Base-by-base conservation (phyloP, 1,140 invertebrate species). In the Dolichoris vasculosae region DNA sequence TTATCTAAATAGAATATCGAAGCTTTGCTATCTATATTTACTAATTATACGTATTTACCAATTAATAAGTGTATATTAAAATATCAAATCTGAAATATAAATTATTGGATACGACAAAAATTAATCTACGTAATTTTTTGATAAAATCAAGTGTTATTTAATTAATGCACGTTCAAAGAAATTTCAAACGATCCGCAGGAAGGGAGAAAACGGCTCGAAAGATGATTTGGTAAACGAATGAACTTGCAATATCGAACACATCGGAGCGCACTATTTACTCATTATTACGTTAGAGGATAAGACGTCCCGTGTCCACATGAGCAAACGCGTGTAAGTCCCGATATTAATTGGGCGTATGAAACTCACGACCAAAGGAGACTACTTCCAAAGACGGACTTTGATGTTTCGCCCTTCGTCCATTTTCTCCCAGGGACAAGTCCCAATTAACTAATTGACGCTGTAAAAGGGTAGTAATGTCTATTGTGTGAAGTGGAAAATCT, bases 271-370 rank as follows among this genome's bases (percentile, higher is more conserved):
- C 30, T 87, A 51, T 87, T 87, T 77, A 87, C 86, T 80, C 48
- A 73, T 71, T 87, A 87, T 87, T 87, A 84, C 23, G 55, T 51
- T 20, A 26, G 30, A 69, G 86, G 85, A 86, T 87, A 87, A 87
- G 88, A 87, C 88, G 83, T 59, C 55, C 64, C 26, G 69, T 69
- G 76, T 82, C 71, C 82, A 46, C 26, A 20, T 63, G 35, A 11
- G 83, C 80, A 84, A 86, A 87, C 55, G 85, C 20, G n/a, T 48
- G 43, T 73, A 83, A 84, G 86, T 83, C 79, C 67, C 83, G 48
- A 71, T 86, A 88, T 88, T 88, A 88, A 88, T 88, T 88, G 88
- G 86, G n/a, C 78, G 64, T 67, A 76, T 67, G 76, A 78, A 59
- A 81, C 67, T 9, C 23, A 23, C 73, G 32, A 35, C 35, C 76